Evolutionary conservation across 2,113 vertebrate species (phyloP).

Genomic region (cattle (Bos taurus)): DNA sequence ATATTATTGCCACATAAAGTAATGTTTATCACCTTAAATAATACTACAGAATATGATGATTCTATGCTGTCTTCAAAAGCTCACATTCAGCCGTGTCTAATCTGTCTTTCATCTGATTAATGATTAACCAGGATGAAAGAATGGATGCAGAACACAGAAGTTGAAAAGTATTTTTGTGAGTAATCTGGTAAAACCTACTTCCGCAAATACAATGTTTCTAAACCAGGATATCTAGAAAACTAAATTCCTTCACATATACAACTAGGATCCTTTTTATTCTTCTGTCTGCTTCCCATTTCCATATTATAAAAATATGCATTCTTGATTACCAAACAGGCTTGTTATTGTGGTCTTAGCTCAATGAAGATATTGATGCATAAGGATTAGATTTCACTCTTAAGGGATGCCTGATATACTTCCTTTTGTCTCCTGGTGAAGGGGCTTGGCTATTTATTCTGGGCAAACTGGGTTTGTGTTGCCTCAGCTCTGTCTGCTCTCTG

Average conservation of each 20-base stretch:
- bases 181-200: neutral
- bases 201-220: neutral
- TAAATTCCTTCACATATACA: neutral
- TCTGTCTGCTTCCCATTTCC: neutral
- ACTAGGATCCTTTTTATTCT: neutral
- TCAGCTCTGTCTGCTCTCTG: neutral
- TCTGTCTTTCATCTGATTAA: neutral
- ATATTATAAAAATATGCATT: constrained; percentile 8
- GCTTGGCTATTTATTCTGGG: constrained; percentile 12
- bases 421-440: neutral
- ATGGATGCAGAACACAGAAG: neutral
- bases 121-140: neutral
- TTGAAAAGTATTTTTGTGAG: neutral
- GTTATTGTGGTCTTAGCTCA: neutral
- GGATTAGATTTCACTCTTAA: constrained; percentile 8
- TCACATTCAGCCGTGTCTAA: neutral
- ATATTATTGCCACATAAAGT: neutral
- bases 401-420: neutral
- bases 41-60: neutral
- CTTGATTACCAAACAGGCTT: neutral
- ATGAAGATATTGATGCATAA: neutral
- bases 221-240: neutral
- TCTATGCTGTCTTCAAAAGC: neutral
- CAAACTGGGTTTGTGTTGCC: neutral
- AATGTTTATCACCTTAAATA: neutral